These are phyloP conservation scores for Drosophila mulleri DNA, from an alignment of 2,888 invertebrate genomes.

Conservation along the genomic window DNA sequence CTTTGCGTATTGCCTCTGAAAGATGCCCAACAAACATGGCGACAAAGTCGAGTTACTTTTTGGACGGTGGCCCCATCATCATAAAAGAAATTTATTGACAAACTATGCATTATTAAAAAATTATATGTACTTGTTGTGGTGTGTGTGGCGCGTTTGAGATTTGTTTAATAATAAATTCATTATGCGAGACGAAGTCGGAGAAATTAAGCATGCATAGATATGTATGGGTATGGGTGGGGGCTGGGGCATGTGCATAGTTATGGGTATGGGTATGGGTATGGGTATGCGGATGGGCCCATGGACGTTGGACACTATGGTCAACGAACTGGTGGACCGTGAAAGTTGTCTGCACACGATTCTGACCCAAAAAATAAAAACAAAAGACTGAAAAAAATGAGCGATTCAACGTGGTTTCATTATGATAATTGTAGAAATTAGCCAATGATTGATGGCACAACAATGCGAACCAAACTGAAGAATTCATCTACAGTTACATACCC, in stretches of 20 bases:
- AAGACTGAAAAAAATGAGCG: slow-evolving; percentile 17
- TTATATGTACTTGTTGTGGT: slow-evolving; percentile 77
- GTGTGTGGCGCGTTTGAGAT: slow-evolving; percentile 70
- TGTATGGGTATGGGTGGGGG: slow-evolving; percentile 32
- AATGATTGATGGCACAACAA: slow-evolving; percentile 27
- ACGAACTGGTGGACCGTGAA: slow-evolving; percentile 79
- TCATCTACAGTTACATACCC: slow-evolving; percentile 13
- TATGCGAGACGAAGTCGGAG: slow-evolving; percentile 67
- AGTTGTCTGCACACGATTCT: slow-evolving; percentile 74
- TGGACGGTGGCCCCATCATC: slow-evolving; percentile 28
- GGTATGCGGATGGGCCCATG: slow-evolving; percentile 31
- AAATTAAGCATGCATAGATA: slow-evolving; percentile 77
- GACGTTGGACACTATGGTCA: slow-evolving; percentile 60
- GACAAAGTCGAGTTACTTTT: slow-evolving; percentile 18
- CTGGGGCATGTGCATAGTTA: slow-evolving; percentile 17
- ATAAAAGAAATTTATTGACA: slow-evolving; percentile 81
- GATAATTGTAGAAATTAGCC: slow-evolving; percentile 65
- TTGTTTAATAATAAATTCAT: slow-evolving; percentile 80
- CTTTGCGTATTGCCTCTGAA: background rate
- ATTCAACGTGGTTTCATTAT: slow-evolving; percentile 51
- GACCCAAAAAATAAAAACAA: slow-evolving; percentile 58
- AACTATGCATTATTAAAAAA: slow-evolving; percentile 82
- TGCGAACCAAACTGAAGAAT: background rate
- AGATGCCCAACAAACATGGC: slow-evolving; percentile 15
- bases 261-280: slow-evolving; percentile 17